These are phyloP conservation scores for Caenorhabditis tropicalis DNA, from an alignment of 1,140 invertebrate genomes.

Conservation along the genomic window DNA sequence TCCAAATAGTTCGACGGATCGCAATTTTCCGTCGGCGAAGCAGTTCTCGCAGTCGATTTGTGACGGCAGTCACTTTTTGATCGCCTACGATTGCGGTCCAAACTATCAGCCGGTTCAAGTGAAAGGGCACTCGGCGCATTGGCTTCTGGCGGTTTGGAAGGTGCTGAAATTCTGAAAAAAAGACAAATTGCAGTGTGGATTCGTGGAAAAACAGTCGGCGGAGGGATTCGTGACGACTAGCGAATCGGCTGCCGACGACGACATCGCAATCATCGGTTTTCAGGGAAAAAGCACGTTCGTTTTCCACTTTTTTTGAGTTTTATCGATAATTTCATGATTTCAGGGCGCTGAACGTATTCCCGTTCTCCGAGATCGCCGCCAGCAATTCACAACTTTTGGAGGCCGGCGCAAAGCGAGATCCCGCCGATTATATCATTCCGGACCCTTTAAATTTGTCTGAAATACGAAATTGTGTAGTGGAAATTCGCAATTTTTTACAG, in stretches of 20 bases:
- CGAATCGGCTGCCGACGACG: background rate
- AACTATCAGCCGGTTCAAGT: slow-evolving; percentile 2
- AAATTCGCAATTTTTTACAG: too few species aligned
- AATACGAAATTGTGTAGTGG: background rate
- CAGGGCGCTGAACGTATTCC: background rate
- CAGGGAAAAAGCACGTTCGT: slow-evolving; percentile 18
- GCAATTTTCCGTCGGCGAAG: background rate
- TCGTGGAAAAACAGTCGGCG: background rate
- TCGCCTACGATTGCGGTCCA: slow-evolving; percentile 14
- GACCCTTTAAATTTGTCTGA: background rate
- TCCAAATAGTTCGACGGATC: background rate
- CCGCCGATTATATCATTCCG: slow-evolving; percentile 4
- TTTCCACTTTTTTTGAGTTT: background rate
- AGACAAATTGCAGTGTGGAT: background rate
- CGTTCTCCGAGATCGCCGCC: background rate
- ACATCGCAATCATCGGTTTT: slow-evolving; percentile 13
- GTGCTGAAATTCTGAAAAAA: background rate
- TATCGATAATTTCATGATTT: background rate
- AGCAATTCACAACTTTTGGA: slow-evolving; percentile 22
- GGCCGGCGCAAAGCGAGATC: slow-evolving; percentile 10
- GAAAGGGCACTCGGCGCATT: slow-evolving; percentile 11
- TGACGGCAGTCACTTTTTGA: background rate
- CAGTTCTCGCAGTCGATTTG: background rate
- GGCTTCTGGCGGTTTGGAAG: background rate
- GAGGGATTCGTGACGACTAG: background rate